phyloP scores from a whole-genome alignment of 2,797 vertebrate genomes.

The Phyllotis vaccarum region DNA sequence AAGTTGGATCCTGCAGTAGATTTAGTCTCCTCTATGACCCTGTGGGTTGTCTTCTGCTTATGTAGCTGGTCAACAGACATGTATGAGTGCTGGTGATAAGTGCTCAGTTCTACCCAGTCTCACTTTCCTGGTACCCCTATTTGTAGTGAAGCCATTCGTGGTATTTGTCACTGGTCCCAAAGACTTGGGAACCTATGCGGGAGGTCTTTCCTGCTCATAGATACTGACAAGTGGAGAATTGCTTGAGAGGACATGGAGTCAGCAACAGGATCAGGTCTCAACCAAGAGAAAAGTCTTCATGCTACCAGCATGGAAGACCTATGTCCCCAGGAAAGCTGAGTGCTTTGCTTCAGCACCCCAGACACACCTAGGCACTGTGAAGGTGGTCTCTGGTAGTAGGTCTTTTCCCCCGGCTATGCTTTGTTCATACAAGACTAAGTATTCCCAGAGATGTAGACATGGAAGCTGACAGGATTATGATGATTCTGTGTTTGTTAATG shows the following conservation, averaged over 20 bases:
- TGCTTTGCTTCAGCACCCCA: not conserved
- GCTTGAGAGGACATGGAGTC: not conserved
- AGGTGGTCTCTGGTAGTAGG: not conserved
- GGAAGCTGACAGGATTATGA: not conserved
- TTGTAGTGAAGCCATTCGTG: not conserved
- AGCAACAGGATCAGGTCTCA: not conserved
- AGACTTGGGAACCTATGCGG: not conserved
- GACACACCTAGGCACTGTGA: not conserved
- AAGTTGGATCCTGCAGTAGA: not conserved
- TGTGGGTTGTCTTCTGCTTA: not conserved
- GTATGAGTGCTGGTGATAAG: rapidly evolving
- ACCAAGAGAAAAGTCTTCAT: not conserved
- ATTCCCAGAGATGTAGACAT: not conserved
- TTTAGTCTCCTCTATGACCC: not conserved
- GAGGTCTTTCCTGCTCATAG: not conserved
- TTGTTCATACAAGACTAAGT: not conserved
- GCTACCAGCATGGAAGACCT: not conserved
- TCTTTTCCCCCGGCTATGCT: not conserved
- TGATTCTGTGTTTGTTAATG: not conserved
- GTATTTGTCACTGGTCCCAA: not conserved
- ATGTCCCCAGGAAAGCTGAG: not conserved
- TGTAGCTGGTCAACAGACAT: not conserved
- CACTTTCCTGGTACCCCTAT: not conserved
- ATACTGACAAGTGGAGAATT: not conserved
- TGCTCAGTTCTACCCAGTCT: not conserved